Evolutionary conservation across 2,797 vertebrate genomes (phyloP).

Genomic region (Menidia menidia): DNA sequence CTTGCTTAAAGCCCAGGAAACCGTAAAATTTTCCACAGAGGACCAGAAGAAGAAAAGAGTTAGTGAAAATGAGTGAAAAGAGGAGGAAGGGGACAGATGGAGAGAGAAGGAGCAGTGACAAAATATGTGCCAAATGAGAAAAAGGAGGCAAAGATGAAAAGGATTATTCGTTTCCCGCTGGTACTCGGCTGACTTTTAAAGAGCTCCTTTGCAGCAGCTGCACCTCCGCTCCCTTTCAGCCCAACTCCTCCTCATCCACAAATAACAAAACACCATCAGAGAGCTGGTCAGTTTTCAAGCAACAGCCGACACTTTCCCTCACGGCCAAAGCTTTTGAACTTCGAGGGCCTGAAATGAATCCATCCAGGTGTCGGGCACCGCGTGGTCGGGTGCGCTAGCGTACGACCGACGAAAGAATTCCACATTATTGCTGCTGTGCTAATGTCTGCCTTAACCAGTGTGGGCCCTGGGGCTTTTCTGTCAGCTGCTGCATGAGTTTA

Average conservation of each 20-base stretch:
- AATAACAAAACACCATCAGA: slow-evolving; percentile 65
- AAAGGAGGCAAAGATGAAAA: slow-evolving; percentile 75
- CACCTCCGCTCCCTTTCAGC: slow-evolving; percentile 70
- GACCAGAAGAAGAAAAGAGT: slow-evolving; percentile 64
- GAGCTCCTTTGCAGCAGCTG: slow-evolving; percentile 69
- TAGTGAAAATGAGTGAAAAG: slow-evolving; percentile 62
- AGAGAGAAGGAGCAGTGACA: slow-evolving; percentile 67
- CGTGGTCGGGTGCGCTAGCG: slow-evolving; percentile 21
- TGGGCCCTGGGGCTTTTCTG: slow-evolving; percentile 46
- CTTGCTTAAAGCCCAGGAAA: slow-evolving; percentile 80
- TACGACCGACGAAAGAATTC: slow-evolving; percentile 19
- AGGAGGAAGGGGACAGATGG: slow-evolving; percentile 70
- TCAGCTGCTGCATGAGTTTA: slow-evolving; percentile 54
- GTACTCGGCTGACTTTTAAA: slow-evolving; percentile 73
- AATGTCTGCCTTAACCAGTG: slow-evolving; percentile 33
- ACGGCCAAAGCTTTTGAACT: slow-evolving; percentile 47
- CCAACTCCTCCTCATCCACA: slow-evolving; percentile 55
- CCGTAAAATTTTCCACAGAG: slow-evolving; percentile 81
- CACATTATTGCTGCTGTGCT: slow-evolving; percentile 6
- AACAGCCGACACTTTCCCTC: slow-evolving; percentile 52
- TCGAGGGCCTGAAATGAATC: slow-evolving; percentile 55
- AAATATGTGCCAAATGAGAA: slow-evolving; percentile 77
- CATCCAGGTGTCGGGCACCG: slow-evolving; percentile 53
- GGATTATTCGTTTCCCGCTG: slow-evolving; percentile 66
- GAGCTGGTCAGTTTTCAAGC: slow-evolving; percentile 51